Conservation (phyloP, 2,888 invertebrate genomes). For the Agrotis clavis region DNA sequence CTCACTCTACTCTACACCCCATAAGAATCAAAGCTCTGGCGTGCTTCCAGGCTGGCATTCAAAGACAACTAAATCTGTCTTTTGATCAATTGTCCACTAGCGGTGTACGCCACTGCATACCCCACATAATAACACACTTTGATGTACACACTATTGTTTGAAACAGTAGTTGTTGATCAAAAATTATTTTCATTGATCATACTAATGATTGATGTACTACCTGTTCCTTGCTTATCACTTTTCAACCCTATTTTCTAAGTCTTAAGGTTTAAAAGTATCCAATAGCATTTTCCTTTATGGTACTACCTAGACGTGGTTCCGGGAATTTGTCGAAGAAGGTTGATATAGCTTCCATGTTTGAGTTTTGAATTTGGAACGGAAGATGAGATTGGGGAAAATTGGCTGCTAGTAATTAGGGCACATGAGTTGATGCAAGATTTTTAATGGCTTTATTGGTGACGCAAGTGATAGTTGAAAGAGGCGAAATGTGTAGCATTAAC, state of each 20-base stretch:
- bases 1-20: conserved; percentile 66
- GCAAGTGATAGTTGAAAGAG: background rate
- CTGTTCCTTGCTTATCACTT: background rate
- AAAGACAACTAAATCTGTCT: conserved; percentile 79
- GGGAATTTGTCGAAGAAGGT: conserved; percentile 38
- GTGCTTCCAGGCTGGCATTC: conserved; percentile 70
- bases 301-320: conserved; percentile 40
- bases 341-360: conserved; percentile 28
- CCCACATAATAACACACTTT: conserved; percentile 64
- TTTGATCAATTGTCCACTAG: conserved; percentile 78
- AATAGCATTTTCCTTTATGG: too few relatives aligned
- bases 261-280: too few relatives aligned
- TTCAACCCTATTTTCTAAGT: too few relatives aligned
- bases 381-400: conserved; percentile 28
- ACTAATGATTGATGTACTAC: conserved; percentile 54
- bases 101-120: conserved; percentile 55
- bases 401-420: conserved; percentile 19
- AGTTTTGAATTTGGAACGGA: conserved; percentile 40
- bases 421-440: background rate
- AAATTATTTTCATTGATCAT: conserved; percentile 66
- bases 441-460: conserved; percentile 1
- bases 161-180: conserved; percentile 65
- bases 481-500: background rate
- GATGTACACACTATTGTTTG: conserved; percentile 59
- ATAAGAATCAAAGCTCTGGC: conserved; percentile 83